Conservation (phyloP, 1,140 invertebrate species). For the Sinella curviseta region DNA sequence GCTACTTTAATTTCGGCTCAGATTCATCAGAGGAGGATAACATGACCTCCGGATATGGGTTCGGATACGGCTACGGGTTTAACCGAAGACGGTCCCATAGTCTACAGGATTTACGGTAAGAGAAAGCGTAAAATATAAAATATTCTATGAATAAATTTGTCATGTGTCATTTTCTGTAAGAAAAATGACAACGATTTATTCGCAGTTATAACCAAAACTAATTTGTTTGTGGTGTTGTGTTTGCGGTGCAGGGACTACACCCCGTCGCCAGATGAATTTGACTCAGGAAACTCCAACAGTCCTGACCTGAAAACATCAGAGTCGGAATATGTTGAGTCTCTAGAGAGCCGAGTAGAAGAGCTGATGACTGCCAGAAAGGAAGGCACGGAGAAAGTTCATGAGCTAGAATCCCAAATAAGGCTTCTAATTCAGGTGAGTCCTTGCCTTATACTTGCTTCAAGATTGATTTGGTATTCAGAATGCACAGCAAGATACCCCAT, state of each 20-base stretch:
- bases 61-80: conserved; percentile 11
- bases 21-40: conserved; percentile 44
- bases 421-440: conserved; percentile 42
- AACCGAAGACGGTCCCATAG: conserved; percentile 40
- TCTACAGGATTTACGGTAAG: conserved; percentile 48
- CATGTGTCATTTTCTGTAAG: too few relatives aligned
- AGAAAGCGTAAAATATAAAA: too few relatives aligned
- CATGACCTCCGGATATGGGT: conserved; percentile 24
- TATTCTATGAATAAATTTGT: neutral
- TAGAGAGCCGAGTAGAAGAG: conserved; percentile 46
- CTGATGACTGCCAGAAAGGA: conserved; percentile 41
- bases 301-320: conserved; percentile 47
- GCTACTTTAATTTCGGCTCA: conserved; percentile 41
- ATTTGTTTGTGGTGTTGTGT: conserved; percentile 7
- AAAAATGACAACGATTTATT: neutral
- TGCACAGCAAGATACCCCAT: neutral
- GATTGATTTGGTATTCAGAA: neutral
- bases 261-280: conserved; percentile 42
- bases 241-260: conserved; percentile 41
- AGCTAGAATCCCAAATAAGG: conserved; percentile 41
- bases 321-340: conserved; percentile 43
- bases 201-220: too few relatives aligned
- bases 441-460: neutral
- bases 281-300: conserved; percentile 45
- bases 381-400: conserved; percentile 40